Evolutionary conservation across 2,113 vertebrate species (phyloP), one percentile per base, ranked within the genome.

Genomic region (Plectropomus leopardus): DNA sequence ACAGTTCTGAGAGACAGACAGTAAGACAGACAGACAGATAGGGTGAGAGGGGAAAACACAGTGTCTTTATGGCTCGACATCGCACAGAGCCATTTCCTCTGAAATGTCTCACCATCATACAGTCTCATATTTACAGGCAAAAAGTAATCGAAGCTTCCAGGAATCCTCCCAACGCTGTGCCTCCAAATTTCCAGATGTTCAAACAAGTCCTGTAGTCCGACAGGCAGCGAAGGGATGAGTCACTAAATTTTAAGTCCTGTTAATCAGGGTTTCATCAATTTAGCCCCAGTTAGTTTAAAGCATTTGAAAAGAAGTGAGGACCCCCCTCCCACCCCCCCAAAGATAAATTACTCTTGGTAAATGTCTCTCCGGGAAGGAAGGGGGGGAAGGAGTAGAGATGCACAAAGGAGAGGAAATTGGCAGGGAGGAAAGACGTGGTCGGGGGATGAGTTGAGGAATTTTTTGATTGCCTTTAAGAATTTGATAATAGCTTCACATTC

Each of bases 381-480:
- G 30, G 24, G 60, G 61, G 54, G 32, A 65, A 28, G 32, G 45
- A 63, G 53, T 36, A 34, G 45, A 57, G 84, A 71, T 76, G 78
- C 75, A 88, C 64, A 77, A 84, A 80, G 75, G 78, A 83, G 82
- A 86, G 78, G 69, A 86, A 84, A 81, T 67, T 71, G 79, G 93
- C 87, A 87, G 91, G 93, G 76, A 93, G 94, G 92, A 79, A 58
- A 50, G 82, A 75, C 51, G 60, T 8, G 72, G 66, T 66, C 47
- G 66, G 72, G 36, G 80, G 57, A 85, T 63, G 66, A 36, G 59
- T 77, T 73, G 74, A 85, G 81, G 76, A 72, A 66, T 86, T 70
- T 88, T 86, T 85, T 78, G 90, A 93, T 93, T 93, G 91, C 91
- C 91, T 87, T 91, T 68, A 82, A 91, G 85, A 88, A 85, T 93